Evolutionary conservation across 2,888 invertebrate species (phyloP).

Genomic region (Schizaphis graminum): DNA sequence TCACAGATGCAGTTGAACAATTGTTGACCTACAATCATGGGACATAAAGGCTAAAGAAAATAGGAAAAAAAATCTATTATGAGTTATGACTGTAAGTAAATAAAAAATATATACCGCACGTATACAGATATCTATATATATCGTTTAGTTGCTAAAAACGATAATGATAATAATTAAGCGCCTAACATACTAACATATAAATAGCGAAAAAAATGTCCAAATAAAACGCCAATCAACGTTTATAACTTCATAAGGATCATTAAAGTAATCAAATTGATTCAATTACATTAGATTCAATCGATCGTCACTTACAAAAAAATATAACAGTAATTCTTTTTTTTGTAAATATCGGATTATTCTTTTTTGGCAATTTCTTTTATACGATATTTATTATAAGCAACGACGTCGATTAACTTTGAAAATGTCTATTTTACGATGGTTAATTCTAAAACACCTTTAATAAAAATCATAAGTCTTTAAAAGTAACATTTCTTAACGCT

Average conservation of each 20-base stretch:
- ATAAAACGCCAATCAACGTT: not conserved
- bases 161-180: not conserved
- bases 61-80: not conserved
- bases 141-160: not conserved
- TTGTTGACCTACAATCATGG: conserved; percentile 42
- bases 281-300: not conserved
- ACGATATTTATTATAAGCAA: not conserved
- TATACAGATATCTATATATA: not conserved
- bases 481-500: too few species aligned
- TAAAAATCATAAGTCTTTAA: too few species aligned
- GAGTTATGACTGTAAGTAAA: conserved; percentile 11
- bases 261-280: not conserved
- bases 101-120: not conserved
- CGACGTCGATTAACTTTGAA: not conserved
- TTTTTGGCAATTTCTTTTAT: not conserved
- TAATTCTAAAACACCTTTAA: not conserved
- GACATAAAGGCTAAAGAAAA: not conserved
- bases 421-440: not conserved
- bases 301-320: not conserved
- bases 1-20: not conserved
- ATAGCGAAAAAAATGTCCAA: not conserved
- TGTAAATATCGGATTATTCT: not conserved
- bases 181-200: not conserved
- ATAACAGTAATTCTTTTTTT: not conserved
- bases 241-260: not conserved